Evolutionary conservation across 1,140 invertebrate genomes (phyloP).

Genomic region (Drosophila chauvacae): DNA sequence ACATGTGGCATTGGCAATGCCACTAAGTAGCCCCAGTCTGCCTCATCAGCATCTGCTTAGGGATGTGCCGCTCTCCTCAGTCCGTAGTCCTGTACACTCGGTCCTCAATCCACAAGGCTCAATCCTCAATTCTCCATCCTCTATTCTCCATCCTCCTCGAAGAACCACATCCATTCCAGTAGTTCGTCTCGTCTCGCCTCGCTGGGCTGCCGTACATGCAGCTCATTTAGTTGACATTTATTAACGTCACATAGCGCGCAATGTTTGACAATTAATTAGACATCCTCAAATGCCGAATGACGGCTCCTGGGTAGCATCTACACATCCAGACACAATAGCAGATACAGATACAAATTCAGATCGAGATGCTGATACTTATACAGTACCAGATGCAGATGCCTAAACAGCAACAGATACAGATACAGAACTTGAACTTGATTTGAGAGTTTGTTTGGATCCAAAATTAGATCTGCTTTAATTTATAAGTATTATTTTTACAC

Average conservation of each 20-base stretch:
- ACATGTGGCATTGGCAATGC: constrained; percentile 79
- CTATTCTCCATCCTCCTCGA: background rate
- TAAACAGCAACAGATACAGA: background rate
- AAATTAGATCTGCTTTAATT: constrained; percentile 54
- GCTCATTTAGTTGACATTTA: constrained; percentile 83
- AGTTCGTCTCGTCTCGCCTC: constrained; percentile 48
- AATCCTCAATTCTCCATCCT: background rate
- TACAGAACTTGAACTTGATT: constrained; percentile 41
- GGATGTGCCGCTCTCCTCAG: background rate
- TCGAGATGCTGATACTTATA: constrained; percentile 10
- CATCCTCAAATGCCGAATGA: constrained; percentile 57
- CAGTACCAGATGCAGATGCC: constrained; percentile 2
- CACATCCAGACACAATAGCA: constrained; percentile 9
- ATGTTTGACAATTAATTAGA: constrained; percentile 83
- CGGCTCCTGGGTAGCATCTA: constrained; percentile 16
- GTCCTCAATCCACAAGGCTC: background rate
- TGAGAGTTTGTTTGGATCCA: constrained; percentile 1
- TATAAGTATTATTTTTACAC: constrained; percentile 41
- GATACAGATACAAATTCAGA: constrained; percentile 10
- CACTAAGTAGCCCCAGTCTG: constrained; percentile 67
- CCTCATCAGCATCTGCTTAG: constrained; percentile 47
- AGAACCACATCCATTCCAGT: constrained; percentile 37
- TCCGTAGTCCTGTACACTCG: background rate
- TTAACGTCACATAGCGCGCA: constrained; percentile 79
- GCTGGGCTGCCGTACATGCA: constrained; percentile 63